Evolutionary conservation across 2,888 invertebrate species (phyloP).

Genomic region (Spatulosminthurus flaviceps): DNA sequence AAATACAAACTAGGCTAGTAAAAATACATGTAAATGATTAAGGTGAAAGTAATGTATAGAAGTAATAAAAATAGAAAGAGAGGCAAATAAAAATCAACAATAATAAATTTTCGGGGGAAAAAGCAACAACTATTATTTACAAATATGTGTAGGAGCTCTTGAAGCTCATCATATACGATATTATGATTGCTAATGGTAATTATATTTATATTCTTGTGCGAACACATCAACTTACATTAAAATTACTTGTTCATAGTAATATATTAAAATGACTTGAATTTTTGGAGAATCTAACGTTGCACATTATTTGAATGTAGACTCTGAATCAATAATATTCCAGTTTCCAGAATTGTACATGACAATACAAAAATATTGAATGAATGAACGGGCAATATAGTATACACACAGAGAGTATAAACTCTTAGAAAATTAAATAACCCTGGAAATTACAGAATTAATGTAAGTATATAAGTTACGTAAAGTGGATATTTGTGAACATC

Average conservation of each 20-base stretch:
- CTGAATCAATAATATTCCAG: not conserved
- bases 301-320: conserved; percentile 34
- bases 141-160: conserved; percentile 15
- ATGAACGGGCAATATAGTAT: conserved; percentile 23
- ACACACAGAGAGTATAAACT: not conserved
- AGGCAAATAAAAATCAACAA: conserved; percentile 25
- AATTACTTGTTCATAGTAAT: not conserved
- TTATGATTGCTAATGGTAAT: conserved; percentile 7
- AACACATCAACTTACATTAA: conserved; percentile 21
- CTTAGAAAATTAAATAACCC: conserved; percentile 4
- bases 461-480: conserved; percentile 11
- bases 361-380: conserved; percentile 30
- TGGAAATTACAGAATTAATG: conserved; percentile 12
- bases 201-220: not conserved
- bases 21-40: conserved; percentile 26
- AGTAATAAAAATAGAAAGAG: conserved; percentile 25
- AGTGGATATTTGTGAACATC: conserved; percentile 2
- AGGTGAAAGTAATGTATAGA: not conserved
- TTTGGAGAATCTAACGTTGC: conserved; percentile 38
- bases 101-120: conserved; percentile 21
- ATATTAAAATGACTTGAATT: conserved; percentile 26
- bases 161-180: conserved; percentile 12
- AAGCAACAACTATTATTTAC: conserved; percentile 39
- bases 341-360: not conserved
- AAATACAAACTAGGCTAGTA: conserved; percentile 35